Conservation (phyloP, 1,140 invertebrate genomes). For the Tetranychus cinnabarinus region DNA sequence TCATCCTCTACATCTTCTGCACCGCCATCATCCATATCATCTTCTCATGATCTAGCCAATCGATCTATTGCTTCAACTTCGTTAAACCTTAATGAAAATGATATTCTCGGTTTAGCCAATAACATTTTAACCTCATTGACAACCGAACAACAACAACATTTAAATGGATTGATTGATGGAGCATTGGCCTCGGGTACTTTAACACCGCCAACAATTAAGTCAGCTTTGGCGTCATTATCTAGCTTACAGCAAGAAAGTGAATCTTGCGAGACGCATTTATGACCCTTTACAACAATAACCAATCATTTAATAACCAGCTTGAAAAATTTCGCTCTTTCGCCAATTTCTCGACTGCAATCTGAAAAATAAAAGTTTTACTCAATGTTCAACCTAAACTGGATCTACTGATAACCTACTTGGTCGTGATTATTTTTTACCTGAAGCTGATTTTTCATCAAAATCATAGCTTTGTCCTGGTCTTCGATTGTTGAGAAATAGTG, state of each 20-base stretch:
- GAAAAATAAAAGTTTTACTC: no score
- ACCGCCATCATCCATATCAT: no score
- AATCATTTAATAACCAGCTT: no score
- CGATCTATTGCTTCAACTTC: background rate
- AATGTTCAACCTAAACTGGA: no score
- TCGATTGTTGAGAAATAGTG: no score
- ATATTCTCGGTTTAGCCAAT: background rate
- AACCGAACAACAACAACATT: slow-evolving; percentile 3
- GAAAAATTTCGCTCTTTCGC: no score
- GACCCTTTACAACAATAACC: background rate
- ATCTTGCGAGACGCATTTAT: background rate
- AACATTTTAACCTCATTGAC: slow-evolving; percentile 1
- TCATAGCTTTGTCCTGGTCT: no score
- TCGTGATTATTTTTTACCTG: no score
- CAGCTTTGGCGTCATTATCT: background rate
- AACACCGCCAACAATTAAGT: background rate
- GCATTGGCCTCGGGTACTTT: background rate
- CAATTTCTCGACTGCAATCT: no score
- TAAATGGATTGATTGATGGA: slow-evolving; percentile 5
- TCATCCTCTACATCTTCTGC: background rate
- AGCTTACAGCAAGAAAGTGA: background rate
- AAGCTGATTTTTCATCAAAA: no score
- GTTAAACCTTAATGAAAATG: background rate
- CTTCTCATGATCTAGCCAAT: background rate
- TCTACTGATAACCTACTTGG: no score